Base-by-base conservation (phyloP, 92 coral and sea anemone species). In the Actinostola sp. region DNA sequence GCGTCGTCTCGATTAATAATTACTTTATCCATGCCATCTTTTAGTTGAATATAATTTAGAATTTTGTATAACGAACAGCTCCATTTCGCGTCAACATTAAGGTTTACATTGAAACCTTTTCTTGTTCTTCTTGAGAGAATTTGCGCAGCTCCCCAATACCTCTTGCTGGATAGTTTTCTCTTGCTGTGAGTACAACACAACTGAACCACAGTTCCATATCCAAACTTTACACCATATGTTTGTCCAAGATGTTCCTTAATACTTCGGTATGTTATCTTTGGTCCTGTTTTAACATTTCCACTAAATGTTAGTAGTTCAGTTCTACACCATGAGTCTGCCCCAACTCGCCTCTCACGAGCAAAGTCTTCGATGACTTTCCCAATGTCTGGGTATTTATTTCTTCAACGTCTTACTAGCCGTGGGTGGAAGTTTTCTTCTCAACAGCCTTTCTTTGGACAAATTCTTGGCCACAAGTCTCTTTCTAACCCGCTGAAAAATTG, bases 261-360 rank as follows among this genome's bases (percentile, higher is more conserved):
- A 3, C 81, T 54, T 8, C 36, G 17, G 42, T 73, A 79, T 2
- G 86, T 86, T 21, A 80, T 14, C 51, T 70, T 86, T 1, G 74
- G 83, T 0, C 91, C 90, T 11, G 61, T 51, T 61, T 76, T 76
- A 15, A 54, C 59, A 56, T 83, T 76, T 2, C 88, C 84, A 63
- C 67, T 77, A 48, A 83, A 83, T 23, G 74, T 76, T 8, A 62
- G 64, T 32, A 84, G 16, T 4, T 84, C 80, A 0, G 89, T 84
- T n/a, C 79, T 45, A n/a, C 82, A 41, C 88, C 88, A 83, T 1
- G 83, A 55, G 55, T 83, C 83, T 6, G 89, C 84, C 34, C 84
- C 89, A 65, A 84, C 46, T 21, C 84, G 46, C 19, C 50, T 84
- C 20, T 76, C 83, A 1, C 63, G 64, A 6, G 75, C 87, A 70